These are phyloP conservation scores for Ischnus inquisitorius DNA, from an alignment of 2,888 invertebrate genomes.

Conservation along the genomic window DNA sequence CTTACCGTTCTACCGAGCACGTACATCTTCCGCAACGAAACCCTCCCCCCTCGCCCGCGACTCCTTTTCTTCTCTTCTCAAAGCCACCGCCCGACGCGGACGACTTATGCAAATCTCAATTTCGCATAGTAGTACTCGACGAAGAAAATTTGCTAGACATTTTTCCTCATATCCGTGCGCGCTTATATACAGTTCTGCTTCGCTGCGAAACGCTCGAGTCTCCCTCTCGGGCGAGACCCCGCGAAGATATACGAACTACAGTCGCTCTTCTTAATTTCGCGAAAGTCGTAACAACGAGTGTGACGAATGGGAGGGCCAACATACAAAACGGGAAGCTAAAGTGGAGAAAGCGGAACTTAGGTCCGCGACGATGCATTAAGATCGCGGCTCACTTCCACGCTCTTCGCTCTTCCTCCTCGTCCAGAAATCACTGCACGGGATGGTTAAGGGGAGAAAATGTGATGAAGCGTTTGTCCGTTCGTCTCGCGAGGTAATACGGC, in stretches of 20 bases:
- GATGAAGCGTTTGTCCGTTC: slow-evolving; percentile 73
- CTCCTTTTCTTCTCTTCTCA: slow-evolving; percentile 42
- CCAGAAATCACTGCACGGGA: background rate
- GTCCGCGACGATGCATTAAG: slow-evolving; percentile 55
- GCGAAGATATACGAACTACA: slow-evolving; percentile 14
- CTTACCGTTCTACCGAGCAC: slow-evolving; percentile 27
- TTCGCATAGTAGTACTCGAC: slow-evolving; percentile 59
- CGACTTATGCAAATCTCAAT: slow-evolving; percentile 67
- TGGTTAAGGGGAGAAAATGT: slow-evolving; percentile 69
- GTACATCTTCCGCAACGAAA: slow-evolving; percentile 12
- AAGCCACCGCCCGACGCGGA: slow-evolving; percentile 48
- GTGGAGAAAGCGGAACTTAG: slow-evolving; percentile 48
- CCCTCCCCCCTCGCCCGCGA: background rate
- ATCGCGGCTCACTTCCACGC: slow-evolving; percentile 17
- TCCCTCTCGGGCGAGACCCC: background rate
- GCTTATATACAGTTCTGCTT: slow-evolving; percentile 22
- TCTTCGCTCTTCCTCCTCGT: too few relatives aligned
- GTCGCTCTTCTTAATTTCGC: slow-evolving; percentile 63
- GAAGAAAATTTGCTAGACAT: slow-evolving; percentile 67
- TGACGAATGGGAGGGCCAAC: background rate
- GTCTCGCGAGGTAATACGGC: slow-evolving; percentile 39
- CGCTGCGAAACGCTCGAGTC: background rate
- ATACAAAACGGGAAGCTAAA: slow-evolving; percentile 10
- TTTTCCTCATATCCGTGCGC: slow-evolving; percentile 61
- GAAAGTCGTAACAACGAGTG: slow-evolving; percentile 36